phyloP scores from a whole-genome alignment of 92 coral and sea anemone genomes.

The Zoanthus solanderi region DNA sequence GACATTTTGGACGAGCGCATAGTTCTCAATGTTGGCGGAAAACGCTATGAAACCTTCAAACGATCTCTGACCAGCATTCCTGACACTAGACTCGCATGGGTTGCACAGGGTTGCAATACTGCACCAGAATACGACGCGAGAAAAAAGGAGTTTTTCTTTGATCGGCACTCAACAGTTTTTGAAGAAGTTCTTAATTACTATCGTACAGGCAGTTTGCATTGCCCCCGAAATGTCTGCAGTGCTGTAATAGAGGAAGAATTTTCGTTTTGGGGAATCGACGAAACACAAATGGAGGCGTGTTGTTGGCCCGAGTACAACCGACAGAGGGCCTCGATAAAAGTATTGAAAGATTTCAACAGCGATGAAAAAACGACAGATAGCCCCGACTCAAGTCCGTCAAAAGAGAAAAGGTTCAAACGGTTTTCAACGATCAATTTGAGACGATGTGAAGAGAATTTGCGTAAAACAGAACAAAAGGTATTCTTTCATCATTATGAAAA shows the following conservation, averaged over 20 bases:
- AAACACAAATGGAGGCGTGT: constrained; percentile 81
- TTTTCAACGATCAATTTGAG: constrained; percentile 23
- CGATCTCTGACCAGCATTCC: constrained; percentile 80
- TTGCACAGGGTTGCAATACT: constrained; percentile 63
- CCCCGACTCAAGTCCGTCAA: constrained; percentile 46
- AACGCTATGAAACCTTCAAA: constrained; percentile 78
- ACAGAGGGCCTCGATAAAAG: constrained; percentile 76
- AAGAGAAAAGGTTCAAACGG: constrained; percentile 23
- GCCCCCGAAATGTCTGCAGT: constrained; percentile 84
- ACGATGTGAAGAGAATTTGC: constrained; percentile 11
- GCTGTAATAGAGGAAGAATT: constrained; percentile 80
- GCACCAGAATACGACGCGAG: constrained; percentile 67
- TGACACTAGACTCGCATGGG: constrained; percentile 84
- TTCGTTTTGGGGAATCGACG: constrained; percentile 89
- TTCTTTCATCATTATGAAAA: constrained; percentile 49
- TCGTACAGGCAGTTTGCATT: constrained; percentile 84
- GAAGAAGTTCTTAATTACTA: constrained; percentile 82
- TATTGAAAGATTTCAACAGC: constrained; percentile 63
- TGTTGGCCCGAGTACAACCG: constrained; percentile 89
- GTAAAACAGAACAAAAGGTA: constrained; percentile 32
- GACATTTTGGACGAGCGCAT: constrained; percentile 53
- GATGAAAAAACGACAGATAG: constrained; percentile 54
- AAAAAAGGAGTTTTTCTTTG: constrained; percentile 80
- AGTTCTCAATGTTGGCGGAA: constrained; percentile 80
- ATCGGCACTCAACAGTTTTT: constrained; percentile 79